These are phyloP conservation scores for Eleutherodactylus coqui DNA, from an alignment of 2,797 vertebrate genomes.

Conservation along the genomic window DNA sequence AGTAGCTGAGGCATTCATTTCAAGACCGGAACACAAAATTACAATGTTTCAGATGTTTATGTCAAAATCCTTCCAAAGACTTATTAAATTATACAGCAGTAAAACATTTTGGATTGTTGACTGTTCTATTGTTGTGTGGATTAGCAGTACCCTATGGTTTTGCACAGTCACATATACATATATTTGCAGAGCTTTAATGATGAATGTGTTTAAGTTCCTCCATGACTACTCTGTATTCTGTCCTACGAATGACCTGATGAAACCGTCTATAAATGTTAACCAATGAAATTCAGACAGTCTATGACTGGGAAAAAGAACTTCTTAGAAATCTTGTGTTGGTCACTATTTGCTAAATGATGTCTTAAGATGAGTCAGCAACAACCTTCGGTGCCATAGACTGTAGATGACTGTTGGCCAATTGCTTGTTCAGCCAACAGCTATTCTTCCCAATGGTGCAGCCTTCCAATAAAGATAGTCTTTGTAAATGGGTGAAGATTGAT, in stretches of 20 bases:
- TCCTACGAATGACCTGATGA: background rate
- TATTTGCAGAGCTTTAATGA: background rate
- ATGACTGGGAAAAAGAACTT: too few relatives aligned
- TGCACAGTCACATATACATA: too few relatives aligned
- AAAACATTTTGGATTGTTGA: background rate
- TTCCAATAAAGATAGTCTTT: too few relatives aligned
- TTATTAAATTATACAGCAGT: background rate
- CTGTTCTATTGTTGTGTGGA: background rate
- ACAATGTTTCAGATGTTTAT: constrained; percentile 17
- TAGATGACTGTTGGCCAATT: too few relatives aligned
- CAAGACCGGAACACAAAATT: background rate
- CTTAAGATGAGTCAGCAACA: too few relatives aligned
- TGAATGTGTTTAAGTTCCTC: background rate
- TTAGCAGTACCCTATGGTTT: too few relatives aligned
- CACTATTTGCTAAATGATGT: too few relatives aligned
- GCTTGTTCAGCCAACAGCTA: too few relatives aligned
- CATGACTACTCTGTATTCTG: background rate
- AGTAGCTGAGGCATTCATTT: background rate
- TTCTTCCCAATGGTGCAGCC: too few relatives aligned
- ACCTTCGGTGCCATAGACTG: too few relatives aligned
- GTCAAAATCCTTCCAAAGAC: background rate
- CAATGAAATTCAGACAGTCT: background rate
- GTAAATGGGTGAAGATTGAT: too few relatives aligned
- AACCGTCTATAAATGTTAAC: background rate
- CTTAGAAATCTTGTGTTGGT: too few relatives aligned